Base-by-base conservation (phyloP, 2,113 vertebrate species). In the Ailuropoda melanoleuca region DNA sequence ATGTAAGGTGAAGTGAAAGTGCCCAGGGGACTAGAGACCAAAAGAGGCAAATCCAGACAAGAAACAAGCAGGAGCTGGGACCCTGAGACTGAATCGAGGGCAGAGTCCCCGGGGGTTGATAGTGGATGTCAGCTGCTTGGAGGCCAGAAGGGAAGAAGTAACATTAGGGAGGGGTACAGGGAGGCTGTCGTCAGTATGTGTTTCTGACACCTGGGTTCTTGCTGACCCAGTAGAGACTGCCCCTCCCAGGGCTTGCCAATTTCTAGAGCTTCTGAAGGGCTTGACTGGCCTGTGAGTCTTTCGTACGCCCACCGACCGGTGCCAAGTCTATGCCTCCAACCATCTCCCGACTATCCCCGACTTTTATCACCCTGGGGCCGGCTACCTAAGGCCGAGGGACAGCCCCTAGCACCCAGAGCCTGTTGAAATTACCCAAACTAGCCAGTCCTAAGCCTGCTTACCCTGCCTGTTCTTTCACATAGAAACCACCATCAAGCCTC, bases 161-260 rank as follows among this genome's bases (percentile, higher is more conserved):
- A n/a, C 6, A 0, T 46, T 21, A 34, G 6, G 58, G 60, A 37
- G 8, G 13, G 14, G 1, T 6, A 3, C 9, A n/a, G 24, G 5
- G 88, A 62, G 8, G 24, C 10, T 56, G 6, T 13, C 56, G 2
- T 88, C 66, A 39, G 1, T 24, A 37, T 0, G 7, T 6, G 13
- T 68, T 48, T 60, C 24, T 8, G 9, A 70, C 19, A 26, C 17
- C 26, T 21, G 11, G 18, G 9, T 17, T 13, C 24, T 48, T 68
- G 17, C 24, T 55, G n/a, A 90, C n/a, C 37, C 14, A 75, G 15
- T 4, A 53, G 37, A 75, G 0, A 7, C 43, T 11, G 3, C 12
- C 19, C 4, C 11, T 66, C 1, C 13, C 18, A 56, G 48, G 17
- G 2, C 24, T 68, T 24, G 50, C 50, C 43, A 87, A 8, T 10